Percentiles rank a stretch among this genome's conserved stretches.
Conservation (phyloP, 2,113 vertebrate genomes). For the Ceuthmochares aereus region DNA sequence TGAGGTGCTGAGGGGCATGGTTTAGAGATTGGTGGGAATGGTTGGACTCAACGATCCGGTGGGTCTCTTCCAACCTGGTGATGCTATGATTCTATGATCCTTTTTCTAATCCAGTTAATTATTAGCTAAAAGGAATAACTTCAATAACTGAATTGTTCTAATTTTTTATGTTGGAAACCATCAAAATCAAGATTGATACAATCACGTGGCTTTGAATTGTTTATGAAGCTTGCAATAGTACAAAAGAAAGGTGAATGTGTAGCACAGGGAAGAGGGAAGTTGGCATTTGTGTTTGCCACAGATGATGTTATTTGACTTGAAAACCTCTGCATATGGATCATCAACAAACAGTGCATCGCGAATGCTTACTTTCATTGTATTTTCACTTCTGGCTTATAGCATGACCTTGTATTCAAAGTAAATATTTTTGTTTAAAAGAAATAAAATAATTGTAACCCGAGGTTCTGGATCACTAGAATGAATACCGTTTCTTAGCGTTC, state of each 20-base stretch:
- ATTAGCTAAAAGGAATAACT: background rate
- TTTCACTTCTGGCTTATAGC: background rate
- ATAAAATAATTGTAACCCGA: background rate
- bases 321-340: background rate
- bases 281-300: background rate
- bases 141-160: background rate
- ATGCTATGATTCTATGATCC: no score
- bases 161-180: background rate
- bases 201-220: background rate
- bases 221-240: background rate
- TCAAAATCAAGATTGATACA: background rate
- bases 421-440: background rate
- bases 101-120: background rate
- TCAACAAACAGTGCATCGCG: background rate
- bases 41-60: no score
- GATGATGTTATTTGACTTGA: background rate
- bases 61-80: no score
- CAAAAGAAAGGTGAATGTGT: background rate
- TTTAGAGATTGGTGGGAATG: no score
- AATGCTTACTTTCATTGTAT: accelerated
- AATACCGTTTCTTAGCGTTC: background rate
- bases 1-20: no score
- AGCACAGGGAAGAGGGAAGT: background rate
- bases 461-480: background rate
- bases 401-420: background rate